Percentiles rank a stretch among this genome's conserved stretches.
phyloP scores from a whole-genome alignment of 2,888 invertebrate genomes.

The Adelognathus sp. region DNA sequence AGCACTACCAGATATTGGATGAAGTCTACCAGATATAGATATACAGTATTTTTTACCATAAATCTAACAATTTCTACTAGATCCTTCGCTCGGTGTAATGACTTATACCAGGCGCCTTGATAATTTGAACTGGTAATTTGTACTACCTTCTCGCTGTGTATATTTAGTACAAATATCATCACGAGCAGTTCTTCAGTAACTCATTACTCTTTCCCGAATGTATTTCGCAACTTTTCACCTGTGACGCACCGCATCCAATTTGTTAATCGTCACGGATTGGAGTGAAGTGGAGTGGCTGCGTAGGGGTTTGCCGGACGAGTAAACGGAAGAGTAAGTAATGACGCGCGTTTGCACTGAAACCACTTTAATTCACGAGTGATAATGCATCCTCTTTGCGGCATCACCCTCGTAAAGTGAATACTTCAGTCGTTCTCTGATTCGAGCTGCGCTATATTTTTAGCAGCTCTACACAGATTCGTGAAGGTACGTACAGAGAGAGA shows the following conservation, averaged over 20 bases:
- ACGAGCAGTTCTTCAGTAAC: background rate
- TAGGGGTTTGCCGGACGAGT: background rate
- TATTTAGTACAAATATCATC: too few species aligned
- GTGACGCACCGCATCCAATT: background rate
- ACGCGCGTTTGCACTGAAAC: slow-evolving; percentile 4
- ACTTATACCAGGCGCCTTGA: too few species aligned
- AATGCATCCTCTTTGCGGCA: slow-evolving; percentile 40
- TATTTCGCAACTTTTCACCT: background rate
- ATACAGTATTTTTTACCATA: too few species aligned
- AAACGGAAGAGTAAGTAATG: slow-evolving; percentile 14
- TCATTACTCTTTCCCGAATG: background rate
- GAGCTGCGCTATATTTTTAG: slow-evolving; percentile 38
- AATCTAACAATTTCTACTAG: too few species aligned
- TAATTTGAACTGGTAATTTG: too few species aligned
- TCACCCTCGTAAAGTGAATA: slow-evolving; percentile 33
- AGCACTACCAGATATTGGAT: too few species aligned
- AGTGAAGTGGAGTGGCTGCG: background rate
- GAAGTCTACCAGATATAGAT: too few species aligned
- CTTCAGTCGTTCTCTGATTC: slow-evolving; percentile 22
- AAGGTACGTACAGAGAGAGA: background rate
- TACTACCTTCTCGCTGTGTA: too few species aligned
- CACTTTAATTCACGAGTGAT: slow-evolving; percentile 50
- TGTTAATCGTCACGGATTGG: slow-evolving; percentile 1
- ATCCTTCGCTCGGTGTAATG: too few species aligned
- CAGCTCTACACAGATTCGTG: slow-evolving; percentile 8